phyloP scores from a whole-genome alignment of 1,140 invertebrate genomes.

The Stegodyphus dumicola region DNA sequence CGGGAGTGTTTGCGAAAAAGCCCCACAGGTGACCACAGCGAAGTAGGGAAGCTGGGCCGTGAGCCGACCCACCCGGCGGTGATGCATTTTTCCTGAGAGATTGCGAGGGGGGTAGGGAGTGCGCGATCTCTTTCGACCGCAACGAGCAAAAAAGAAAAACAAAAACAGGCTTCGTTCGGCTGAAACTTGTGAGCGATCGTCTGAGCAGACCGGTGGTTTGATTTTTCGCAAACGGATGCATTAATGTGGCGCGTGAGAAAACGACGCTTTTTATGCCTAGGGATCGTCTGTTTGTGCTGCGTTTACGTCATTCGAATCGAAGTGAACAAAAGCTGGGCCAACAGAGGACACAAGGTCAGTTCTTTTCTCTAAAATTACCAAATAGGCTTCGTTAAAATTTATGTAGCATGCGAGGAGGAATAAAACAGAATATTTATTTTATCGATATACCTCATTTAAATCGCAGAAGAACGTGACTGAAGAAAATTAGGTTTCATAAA shows the following conservation, averaged over 20 bases:
- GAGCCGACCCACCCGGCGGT: too few species aligned
- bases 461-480: too few species aligned
- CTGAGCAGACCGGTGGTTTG: not conserved
- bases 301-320: constrained; percentile 12
- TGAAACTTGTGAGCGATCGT: not conserved
- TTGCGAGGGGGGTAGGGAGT: not conserved
- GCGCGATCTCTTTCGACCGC: not conserved
- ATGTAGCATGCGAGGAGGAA: too few species aligned
- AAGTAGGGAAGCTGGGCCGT: too few species aligned
- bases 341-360: constrained; percentile 4
- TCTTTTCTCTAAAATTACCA: too few species aligned
- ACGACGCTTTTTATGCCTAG: not conserved
- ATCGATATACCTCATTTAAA: too few species aligned
- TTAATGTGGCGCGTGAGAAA: not conserved
- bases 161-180: not conserved
- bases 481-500: too few species aligned
- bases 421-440: too few species aligned
- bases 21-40: too few species aligned
- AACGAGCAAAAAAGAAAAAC: not conserved
- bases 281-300: not conserved
- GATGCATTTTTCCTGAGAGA: too few species aligned
- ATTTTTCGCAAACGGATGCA: not conserved
- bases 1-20: too few species aligned
- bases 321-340: constrained; percentile 13
- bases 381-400: too few species aligned